phyloP scores from a whole-genome alignment of 2,113 vertebrate genomes.

The Psilopsiagon aurifrons region DNA sequence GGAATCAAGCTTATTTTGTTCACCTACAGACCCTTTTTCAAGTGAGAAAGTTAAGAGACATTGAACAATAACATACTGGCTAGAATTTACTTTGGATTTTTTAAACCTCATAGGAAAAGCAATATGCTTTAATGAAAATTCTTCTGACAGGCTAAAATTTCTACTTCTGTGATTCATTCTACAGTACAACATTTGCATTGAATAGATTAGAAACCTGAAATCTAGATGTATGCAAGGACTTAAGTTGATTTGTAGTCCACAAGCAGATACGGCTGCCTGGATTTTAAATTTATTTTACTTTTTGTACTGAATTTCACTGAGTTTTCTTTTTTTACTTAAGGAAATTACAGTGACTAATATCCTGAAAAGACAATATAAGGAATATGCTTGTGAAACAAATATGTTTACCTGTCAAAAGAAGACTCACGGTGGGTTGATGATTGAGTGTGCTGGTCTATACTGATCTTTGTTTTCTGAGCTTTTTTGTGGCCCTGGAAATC shows the following conservation, averaged over 20 bases:
- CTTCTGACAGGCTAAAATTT: not conserved
- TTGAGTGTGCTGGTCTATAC: not conserved
- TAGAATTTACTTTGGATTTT: not conserved
- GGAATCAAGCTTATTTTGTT: not conserved
- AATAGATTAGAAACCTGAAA: not conserved
- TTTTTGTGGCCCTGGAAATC: constrained; percentile 62
- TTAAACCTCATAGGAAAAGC: not conserved
- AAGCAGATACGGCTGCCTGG: not conserved
- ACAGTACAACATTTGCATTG: not conserved
- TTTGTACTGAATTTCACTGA: not conserved
- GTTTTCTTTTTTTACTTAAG: not conserved
- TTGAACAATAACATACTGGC: not conserved
- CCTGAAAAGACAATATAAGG: not conserved
- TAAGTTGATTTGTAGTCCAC: not conserved
- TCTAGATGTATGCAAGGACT: not conserved
- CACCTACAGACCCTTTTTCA: not conserved
- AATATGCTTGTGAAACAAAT: not conserved
- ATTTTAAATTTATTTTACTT: not conserved
- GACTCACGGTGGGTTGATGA: not conserved
- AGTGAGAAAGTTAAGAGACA: not conserved
- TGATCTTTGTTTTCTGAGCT: constrained; percentile 16
- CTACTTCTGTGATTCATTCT: not conserved
- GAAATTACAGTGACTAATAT: not conserved
- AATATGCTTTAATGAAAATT: not conserved
- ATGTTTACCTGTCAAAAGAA: not conserved